Percentiles rank a stretch among this genome's conserved stretches.
Conservation (phyloP, 2,797 vertebrate genomes). For the Enteromius mattozi region DNA sequence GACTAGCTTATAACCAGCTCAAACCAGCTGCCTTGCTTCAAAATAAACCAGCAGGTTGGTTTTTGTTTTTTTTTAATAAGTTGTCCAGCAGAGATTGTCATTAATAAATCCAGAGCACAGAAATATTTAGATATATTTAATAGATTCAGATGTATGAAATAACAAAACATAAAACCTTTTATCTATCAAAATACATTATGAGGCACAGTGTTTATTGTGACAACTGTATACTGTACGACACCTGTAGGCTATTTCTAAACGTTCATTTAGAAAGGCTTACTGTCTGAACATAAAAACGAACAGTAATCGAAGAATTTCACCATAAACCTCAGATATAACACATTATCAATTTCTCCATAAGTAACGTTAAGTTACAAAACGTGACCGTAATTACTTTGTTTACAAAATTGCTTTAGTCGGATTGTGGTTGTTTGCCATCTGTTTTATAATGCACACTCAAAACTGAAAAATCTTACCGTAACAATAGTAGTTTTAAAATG, state of each 20-base stretch:
- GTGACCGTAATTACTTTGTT: neutral
- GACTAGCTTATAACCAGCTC: neutral
- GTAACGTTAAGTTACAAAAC: too few species aligned
- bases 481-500: neutral
- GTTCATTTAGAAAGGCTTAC: neutral
- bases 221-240: neutral
- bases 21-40: neutral
- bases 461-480: neutral
- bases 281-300: neutral
- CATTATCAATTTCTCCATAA: neutral
- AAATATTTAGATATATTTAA: neutral
- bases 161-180: neutral
- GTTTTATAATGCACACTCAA: neutral
- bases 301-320: neutral
- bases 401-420: neutral
- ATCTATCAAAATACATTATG: neutral
- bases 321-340: neutral
- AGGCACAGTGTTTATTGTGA: neutral
- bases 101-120: neutral
- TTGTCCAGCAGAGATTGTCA: neutral
- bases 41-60: neutral
- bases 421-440: neutral
- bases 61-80: neutral
- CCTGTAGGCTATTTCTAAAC: neutral
- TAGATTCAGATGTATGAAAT: neutral